Percentiles rank a stretch among this genome's conserved stretches.
Evolutionary conservation across 1,140 invertebrate genomes (phyloP).

Genomic region (Aleiodes sp.): DNA sequence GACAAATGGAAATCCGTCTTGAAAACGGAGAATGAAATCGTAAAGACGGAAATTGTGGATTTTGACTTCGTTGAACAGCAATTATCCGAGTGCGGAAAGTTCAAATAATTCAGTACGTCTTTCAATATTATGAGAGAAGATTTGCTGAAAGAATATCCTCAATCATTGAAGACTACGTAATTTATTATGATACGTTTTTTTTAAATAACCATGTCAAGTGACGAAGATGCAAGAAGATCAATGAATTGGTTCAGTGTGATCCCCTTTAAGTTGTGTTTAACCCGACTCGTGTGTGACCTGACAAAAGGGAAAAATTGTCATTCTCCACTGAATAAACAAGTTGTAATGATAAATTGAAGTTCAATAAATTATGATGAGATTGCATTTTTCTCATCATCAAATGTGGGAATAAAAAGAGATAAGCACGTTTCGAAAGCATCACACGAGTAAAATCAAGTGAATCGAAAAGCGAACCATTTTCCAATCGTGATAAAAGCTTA

Average conservation of each 20-base stretch:
- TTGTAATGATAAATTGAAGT: neutral
- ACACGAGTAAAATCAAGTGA: neutral
- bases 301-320: neutral
- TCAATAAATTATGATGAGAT: neutral
- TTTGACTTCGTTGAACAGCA: neutral
- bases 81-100: neutral
- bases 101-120: neutral
- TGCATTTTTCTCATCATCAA: neutral
- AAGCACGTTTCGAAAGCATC: neutral
- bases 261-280: neutral
- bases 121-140: too few species aligned
- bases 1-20: neutral
- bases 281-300: neutral
- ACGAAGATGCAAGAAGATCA: neutral
- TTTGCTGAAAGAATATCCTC: too few species aligned
- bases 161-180: too few species aligned
- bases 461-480: neutral
- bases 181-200: too few species aligned
- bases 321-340: too few species aligned
- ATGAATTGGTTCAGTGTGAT: neutral
- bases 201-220: neutral
- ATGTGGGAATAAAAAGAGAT: neutral
- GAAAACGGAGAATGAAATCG: neutral
- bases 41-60: slow-evolving; percentile 13
- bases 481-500: slow-evolving; percentile 19